Conservation (phyloP, 2,113 vertebrate species). For the Paramisgurnus dabryanus region DNA sequence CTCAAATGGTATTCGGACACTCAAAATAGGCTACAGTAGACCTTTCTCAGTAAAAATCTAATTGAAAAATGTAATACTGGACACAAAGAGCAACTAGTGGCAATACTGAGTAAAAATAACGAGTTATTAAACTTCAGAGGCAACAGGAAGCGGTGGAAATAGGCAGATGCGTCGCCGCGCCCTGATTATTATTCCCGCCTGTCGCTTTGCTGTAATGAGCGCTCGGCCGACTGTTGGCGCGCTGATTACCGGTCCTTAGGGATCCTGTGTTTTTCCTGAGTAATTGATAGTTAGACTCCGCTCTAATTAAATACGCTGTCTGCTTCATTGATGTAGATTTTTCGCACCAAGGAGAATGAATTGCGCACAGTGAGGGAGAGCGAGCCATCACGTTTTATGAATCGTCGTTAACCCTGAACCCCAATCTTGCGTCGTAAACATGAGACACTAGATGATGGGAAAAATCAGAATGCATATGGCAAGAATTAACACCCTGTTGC, state of each 20-base stretch:
- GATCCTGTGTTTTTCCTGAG: conserved; percentile 63
- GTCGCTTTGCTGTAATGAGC: conserved; percentile 56
- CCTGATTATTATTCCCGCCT: conserved; percentile 57
- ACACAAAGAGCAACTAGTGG: conserved; percentile 10
- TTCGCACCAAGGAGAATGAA: conserved; percentile 41
- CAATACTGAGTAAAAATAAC: conserved; percentile 15
- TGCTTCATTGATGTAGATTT: conserved; percentile 61
- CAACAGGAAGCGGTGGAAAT: conserved; percentile 45
- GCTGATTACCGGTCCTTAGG: conserved; percentile 70
- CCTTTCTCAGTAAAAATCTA: neutral
- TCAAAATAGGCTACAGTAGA: neutral
- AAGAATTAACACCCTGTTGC: neutral
- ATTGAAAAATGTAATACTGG: conserved; percentile 1
- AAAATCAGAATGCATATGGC: conserved; percentile 9
- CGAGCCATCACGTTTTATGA: conserved; percentile 31
- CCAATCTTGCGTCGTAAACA: conserved; percentile 16
- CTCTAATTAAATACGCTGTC: conserved; percentile 63
- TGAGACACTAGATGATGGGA: conserved; percentile 3
- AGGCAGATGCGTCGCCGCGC: conserved; percentile 49
- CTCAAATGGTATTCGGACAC: neutral
- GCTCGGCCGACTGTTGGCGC: conserved; percentile 56
- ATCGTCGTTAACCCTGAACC: conserved; percentile 39
- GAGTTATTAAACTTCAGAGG: conserved; percentile 45
- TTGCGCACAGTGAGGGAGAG: conserved; percentile 29
- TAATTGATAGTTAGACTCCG: conserved; percentile 63